These are phyloP conservation scores for Porites rus DNA, from an alignment of 92 coral and sea anemone genomes.

Conservation along the genomic window DNA sequence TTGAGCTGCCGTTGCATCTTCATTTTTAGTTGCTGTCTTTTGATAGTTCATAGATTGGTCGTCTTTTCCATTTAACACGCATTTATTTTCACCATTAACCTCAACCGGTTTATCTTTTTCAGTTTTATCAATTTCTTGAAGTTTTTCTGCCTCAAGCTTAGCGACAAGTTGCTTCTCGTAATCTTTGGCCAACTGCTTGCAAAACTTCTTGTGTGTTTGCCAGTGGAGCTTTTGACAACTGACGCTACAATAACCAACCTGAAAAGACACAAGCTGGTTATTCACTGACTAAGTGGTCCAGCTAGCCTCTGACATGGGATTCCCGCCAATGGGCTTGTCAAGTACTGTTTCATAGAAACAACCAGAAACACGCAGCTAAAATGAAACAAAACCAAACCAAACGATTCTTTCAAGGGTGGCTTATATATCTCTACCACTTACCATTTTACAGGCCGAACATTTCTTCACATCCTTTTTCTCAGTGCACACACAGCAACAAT, in stretches of 20 bases:
- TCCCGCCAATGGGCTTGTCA: too few relatives aligned
- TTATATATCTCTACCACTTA: background rate
- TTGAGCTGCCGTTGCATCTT: background rate
- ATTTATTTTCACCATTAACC: constrained; percentile 13
- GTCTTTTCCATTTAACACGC: background rate
- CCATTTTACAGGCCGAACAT: constrained; percentile 96
- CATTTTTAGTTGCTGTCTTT: background rate
- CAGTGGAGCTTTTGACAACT: constrained; percentile 96
- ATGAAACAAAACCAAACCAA: too few relatives aligned
- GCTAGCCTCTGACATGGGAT: too few relatives aligned
- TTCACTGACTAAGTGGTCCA: background rate
- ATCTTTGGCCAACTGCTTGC: constrained; percentile 78
- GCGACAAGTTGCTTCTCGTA: constrained; percentile 64
- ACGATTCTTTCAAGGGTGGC: too few relatives aligned
- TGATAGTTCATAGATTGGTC: constrained; percentile 17
- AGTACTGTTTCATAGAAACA: too few relatives aligned
- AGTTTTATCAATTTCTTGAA: constrained; percentile 29
- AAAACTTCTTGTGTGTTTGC: constrained; percentile 93
- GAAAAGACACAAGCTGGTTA: background rate
- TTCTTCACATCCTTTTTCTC: constrained; percentile 79
- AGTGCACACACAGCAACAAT: constrained; percentile 81
- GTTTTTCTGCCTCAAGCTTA: constrained; percentile 63
- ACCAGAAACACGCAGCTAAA: too few relatives aligned
- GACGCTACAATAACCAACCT: constrained; percentile 94
- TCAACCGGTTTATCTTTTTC: constrained; percentile 1